Percentiles rank a stretch among this genome's conserved stretches.
Evolutionary conservation across 2,113 vertebrate species (phyloP).

Genomic region (Danio rerio): GRCz12tu NC_133187.1:33920501-33921000

Average conservation of each 20-base stretch:
- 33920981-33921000: constrained; percentile 9
- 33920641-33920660: not conserved
- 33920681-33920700: not conserved
- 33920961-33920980: constrained; percentile 5
- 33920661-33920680: not conserved
- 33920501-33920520: too few relatives aligned
- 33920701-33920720: not conserved
- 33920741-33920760: not conserved
- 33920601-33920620: not conserved
- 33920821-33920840: not conserved
- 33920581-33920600: not conserved
- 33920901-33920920: constrained; percentile 9
- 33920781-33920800: constrained; percentile 6
- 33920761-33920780: not conserved
- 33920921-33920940: constrained; percentile 25
- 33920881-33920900: not conserved
- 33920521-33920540: too few relatives aligned
- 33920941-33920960: not conserved
- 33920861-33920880: constrained; percentile 8
- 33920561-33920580: too few relatives aligned
- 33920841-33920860: constrained; percentile 25
- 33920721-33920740: not conserved
- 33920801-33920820: not conserved
- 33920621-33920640: not conserved
- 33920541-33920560: too few relatives aligned